phyloP scores from a whole-genome alignment of 2,888 invertebrate genomes.

The Lepetodrilus schrolli region DNA sequence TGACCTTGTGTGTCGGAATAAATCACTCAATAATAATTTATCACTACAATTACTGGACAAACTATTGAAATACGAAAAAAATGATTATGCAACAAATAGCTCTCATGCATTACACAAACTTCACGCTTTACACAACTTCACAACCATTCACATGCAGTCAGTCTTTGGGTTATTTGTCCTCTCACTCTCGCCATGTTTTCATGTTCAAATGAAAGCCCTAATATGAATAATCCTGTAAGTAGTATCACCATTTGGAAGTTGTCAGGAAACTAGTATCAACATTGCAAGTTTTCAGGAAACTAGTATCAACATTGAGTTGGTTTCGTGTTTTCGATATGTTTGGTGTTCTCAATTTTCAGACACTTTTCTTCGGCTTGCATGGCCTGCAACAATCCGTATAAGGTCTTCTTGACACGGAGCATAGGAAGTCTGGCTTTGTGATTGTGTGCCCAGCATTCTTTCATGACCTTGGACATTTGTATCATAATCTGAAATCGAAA shows the following conservation, averaged over 20 bases:
- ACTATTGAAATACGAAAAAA: no score
- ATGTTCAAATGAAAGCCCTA: slow-evolving; percentile 27
- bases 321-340: slow-evolving; percentile 24
- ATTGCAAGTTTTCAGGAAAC: neutral
- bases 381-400: slow-evolving; percentile 58
- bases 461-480: slow-evolving; percentile 64
- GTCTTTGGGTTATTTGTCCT: no score
- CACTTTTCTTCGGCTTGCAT: slow-evolving; percentile 48
- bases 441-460: slow-evolving; percentile 73
- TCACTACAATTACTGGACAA: no score
- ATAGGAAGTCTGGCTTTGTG: slow-evolving; percentile 70
- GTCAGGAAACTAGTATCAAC: neutral
- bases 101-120: no score
- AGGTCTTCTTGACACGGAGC: slow-evolving; percentile 72
- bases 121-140: no score
- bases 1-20: no score
- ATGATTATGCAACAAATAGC: no score
- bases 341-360: slow-evolving; percentile 34
- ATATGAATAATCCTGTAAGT: neutral
- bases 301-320: slow-evolving; percentile 1
- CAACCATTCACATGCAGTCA: no score
- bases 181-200: no score
- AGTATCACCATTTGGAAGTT: slow-evolving; percentile 14
- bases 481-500: slow-evolving; percentile 55
- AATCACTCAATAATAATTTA: no score